Percentiles rank a stretch among this genome's conserved stretches.
phyloP scores from a whole-genome alignment of 1,140 invertebrate species.

The Ctenoplectra terminalis region DNA sequence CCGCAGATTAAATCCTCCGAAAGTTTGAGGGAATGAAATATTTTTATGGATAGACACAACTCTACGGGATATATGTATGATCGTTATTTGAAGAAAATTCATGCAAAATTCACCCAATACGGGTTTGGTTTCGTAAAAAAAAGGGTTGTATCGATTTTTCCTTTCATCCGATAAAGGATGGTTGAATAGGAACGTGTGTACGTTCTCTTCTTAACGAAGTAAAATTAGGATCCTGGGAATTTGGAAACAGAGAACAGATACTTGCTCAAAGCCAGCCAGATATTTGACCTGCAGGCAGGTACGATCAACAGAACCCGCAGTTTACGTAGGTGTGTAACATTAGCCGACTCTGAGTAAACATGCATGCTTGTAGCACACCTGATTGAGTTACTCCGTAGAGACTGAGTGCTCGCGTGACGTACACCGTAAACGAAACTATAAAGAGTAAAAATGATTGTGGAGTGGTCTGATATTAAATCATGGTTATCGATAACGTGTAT shows the following conservation, averaged over 20 bases:
- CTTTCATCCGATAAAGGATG: not conserved
- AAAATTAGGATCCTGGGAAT: constrained; percentile 53
- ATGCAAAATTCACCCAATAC: too few species aligned
- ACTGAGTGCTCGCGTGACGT: constrained; percentile 66
- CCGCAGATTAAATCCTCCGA: constrained; percentile 59
- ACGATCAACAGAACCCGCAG: constrained; percentile 63
- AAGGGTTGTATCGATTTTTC: not conserved
- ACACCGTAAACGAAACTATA: constrained; percentile 60
- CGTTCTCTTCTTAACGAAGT: constrained; percentile 6
- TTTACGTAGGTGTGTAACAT: constrained; percentile 72
- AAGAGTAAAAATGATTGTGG: constrained; percentile 66
- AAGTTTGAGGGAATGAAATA: too few species aligned
- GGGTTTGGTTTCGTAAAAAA: too few species aligned
- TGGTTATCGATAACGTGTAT: not conserved
- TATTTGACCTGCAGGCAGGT: constrained; percentile 70
- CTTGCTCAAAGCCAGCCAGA: constrained; percentile 70
- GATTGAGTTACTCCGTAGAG: constrained; percentile 42
- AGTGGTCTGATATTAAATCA: not conserved
- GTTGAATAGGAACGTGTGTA: not conserved
- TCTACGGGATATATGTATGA: too few species aligned
- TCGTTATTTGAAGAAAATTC: too few species aligned
- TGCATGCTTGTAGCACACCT: constrained; percentile 69
- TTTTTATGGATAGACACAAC: too few species aligned
- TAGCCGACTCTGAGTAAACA: constrained; percentile 72
- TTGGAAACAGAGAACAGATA: constrained; percentile 51